Base-by-base conservation (phyloP, 1,140 invertebrate species). In the Drosophila bocki region DNA sequence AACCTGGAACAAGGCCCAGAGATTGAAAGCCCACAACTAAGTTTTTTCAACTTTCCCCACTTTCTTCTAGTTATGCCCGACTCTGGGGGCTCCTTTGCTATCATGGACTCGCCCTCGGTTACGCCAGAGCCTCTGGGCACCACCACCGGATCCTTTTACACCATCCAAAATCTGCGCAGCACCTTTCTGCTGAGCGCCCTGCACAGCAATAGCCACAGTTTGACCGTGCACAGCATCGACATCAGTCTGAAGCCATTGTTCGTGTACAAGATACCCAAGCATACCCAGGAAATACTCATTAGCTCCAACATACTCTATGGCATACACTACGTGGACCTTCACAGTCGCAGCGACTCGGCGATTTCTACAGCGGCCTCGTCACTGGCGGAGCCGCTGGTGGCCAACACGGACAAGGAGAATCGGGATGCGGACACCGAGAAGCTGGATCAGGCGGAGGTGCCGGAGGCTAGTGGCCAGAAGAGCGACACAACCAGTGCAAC, bases 181-280 rank as follows among this genome's bases (percentile, higher is more conserved):
- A 91, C 91, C 41, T 88, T 91, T 62, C 65, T 93, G 41, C 35
- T 93, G 11, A 93, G 92, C 61, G 93, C 92, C 2, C 56, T 93
- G n/a, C 92, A 93, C 51, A 82, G 79, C 60, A 84, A 81, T 17
- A 92, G 91, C n/a, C 83, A 92, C 74, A 93, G 82, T 37, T 48
- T 93, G 32, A 91, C 92, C n/a, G 92, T 96, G 74, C 95, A 96
- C 79, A 94, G 94, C 84, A 95, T 95, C 65, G 94, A 95, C 84
- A 93, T 96, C 44, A 95, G 95, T 70, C 92, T 95, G 48, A 94
- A 94, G 68, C 96, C 96, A 7, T 82, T 96, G 54, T 96, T 95
- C 91, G 93, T 96, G 6, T 96, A 97, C 92, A 96, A 96, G 93
- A 93, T 97, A 67, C 95, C 95, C 42, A 86, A 81, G 13, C 80